Evolutionary conservation across 2,113 vertebrate species (phyloP).

Genomic region (Amblyopsis rosae): DNA sequence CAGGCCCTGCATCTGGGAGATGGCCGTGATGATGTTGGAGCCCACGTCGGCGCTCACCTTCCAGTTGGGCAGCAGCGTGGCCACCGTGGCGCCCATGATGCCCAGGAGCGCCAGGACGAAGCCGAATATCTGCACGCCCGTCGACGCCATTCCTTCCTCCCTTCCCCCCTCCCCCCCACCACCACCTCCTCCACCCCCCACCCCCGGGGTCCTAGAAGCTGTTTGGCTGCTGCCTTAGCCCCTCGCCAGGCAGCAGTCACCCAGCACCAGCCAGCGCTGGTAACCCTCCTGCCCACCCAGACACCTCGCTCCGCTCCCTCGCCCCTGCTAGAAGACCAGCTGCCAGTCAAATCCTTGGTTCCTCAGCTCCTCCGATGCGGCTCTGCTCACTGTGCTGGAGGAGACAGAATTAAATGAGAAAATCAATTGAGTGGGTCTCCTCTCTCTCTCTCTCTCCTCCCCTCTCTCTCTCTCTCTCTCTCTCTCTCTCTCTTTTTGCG

Average conservation of each 20-base stretch:
- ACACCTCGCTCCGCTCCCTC: constrained; percentile 40
- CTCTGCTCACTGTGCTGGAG: constrained; percentile 63
- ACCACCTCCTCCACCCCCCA: constrained; percentile 16
- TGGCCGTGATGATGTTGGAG: constrained; percentile 89
- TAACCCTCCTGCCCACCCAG: constrained; percentile 62
- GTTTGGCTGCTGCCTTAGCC: constrained; percentile 43
- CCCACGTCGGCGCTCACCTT: constrained; percentile 88
- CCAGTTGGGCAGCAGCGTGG: constrained; percentile 94
- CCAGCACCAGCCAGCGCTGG: constrained; percentile 57
- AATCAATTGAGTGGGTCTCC: constrained; percentile 43
- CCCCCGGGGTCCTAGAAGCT: neutral
- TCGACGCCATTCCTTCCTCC: constrained; percentile 83
- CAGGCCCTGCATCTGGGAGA: constrained; percentile 91
- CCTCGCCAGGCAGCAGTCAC: constrained; percentile 70
- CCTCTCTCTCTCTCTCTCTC: constrained; percentile 15
- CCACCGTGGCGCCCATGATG: constrained; percentile 83
- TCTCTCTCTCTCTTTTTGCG: constrained; percentile 20
- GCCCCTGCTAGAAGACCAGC: constrained; percentile 45
- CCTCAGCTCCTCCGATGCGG: constrained; percentile 60
- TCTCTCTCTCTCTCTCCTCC: constrained; percentile 10
- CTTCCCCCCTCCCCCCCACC: constrained; percentile 33
- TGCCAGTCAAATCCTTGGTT: constrained; percentile 59
- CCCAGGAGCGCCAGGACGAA: constrained; percentile 87
- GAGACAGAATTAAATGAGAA: constrained; percentile 59
- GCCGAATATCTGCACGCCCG: constrained; percentile 89